Conservation (phyloP, 2,888 invertebrate species). For the Blera fallax region DNA sequence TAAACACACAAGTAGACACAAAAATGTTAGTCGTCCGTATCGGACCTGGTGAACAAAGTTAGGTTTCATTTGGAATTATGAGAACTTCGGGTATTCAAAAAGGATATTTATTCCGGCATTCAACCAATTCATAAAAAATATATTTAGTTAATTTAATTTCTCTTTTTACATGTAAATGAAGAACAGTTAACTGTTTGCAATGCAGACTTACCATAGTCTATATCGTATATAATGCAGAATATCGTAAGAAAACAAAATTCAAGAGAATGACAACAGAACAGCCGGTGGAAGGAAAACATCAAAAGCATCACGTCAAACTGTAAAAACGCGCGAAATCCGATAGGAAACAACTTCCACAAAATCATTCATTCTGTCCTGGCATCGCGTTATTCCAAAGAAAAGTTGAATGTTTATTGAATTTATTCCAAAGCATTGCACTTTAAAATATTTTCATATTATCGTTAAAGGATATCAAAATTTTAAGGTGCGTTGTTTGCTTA, state of each 20-base stretch:
- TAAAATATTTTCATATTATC: not conserved
- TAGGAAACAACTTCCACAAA: slow-evolving; percentile 13
- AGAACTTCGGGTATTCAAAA: too few relatives aligned
- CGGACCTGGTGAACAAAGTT: too few relatives aligned
- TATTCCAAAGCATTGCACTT: not conserved
- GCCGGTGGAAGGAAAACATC: slow-evolving; percentile 28
- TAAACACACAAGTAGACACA: too few relatives aligned
- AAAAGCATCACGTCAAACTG: slow-evolving; percentile 32
- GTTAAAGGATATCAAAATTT: not conserved
- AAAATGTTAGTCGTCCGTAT: too few relatives aligned
- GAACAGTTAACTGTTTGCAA: not conserved
- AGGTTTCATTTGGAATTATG: too few relatives aligned
- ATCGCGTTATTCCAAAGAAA: not conserved
- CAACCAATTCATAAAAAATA: too few relatives aligned
- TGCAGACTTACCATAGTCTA: not conserved
- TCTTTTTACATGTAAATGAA: too few relatives aligned
- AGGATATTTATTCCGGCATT: too few relatives aligned
- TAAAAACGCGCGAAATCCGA: slow-evolving; percentile 63
- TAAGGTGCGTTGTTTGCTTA: slow-evolving; percentile 2
- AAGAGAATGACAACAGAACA: slow-evolving; percentile 30
- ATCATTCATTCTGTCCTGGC: not conserved
- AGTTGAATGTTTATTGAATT: not conserved
- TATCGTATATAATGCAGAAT: not conserved
- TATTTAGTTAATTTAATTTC: too few relatives aligned
- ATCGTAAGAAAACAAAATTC: not conserved